A percentile compares a stretch with the other conserved stretches of the same genome.
These are phyloP conservation scores for Tenrec ecaudatus DNA, from an alignment of 2,113 vertebrate genomes.

Conservation along the genomic window DNA sequence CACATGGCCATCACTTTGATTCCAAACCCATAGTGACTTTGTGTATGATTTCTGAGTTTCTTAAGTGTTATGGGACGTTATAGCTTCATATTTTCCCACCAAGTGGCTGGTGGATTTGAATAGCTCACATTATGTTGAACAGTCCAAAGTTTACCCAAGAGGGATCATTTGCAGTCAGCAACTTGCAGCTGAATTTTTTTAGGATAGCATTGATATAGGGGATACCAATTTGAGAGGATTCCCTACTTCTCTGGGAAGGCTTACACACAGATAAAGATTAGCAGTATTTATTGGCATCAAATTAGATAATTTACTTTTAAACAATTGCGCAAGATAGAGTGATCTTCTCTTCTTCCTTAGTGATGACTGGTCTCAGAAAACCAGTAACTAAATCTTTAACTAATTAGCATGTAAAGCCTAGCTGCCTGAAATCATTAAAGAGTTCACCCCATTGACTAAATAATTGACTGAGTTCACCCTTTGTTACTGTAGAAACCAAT, in stretches of 20 bases:
- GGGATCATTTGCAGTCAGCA: neutral
- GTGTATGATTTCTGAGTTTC: too few relatives aligned
- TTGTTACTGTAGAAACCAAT: slow-evolving; percentile 48
- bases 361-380: neutral
- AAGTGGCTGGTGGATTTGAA: too few relatives aligned
- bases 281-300: neutral
- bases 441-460: slow-evolving; percentile 39
- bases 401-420: slow-evolving; percentile 27
- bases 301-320: neutral
- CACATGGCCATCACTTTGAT: neutral
- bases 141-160: too few relatives aligned
- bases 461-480: neutral
- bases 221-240: neutral
- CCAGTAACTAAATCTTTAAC: neutral
- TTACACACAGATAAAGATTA: neutral
- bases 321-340: neutral
- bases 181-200: neutral
- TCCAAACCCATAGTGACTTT: too few relatives aligned
- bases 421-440: slow-evolving; percentile 53
- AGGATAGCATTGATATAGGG: neutral
- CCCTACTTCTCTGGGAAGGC: neutral
- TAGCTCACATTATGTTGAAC: too few relatives aligned
- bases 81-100: too few relatives aligned
- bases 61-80: too few relatives aligned
- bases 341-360: neutral